These are phyloP conservation scores for Falco peregrinus DNA, from an alignment of 2,797 vertebrate genomes.

Conservation along the genomic window DNA sequence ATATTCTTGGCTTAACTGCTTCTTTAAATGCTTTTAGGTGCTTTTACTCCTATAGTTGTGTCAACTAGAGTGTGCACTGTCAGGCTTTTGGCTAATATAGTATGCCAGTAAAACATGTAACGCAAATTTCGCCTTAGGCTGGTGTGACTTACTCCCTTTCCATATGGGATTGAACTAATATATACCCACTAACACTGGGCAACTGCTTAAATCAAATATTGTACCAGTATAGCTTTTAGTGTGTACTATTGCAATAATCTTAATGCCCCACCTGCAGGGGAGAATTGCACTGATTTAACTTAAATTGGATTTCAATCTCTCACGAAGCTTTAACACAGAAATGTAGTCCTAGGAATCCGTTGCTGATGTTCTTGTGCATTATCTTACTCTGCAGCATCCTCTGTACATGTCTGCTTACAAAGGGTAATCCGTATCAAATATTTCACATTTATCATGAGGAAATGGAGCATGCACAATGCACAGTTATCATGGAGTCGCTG, in stretches of 20 bases:
- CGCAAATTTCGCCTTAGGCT: neutral
- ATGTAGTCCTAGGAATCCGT: neutral
- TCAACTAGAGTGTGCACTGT: neutral
- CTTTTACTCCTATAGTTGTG: neutral
- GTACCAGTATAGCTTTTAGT: neutral
- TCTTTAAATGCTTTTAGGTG: neutral
- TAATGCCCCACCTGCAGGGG: neutral
- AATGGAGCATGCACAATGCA: constrained; percentile 39
- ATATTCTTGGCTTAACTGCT: neutral
- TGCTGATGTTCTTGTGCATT: neutral
- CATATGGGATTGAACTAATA: neutral
- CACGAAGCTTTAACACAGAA: neutral
- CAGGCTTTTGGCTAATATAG: neutral
- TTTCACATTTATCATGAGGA: neutral
- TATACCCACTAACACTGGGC: neutral
- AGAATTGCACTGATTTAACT: neutral
- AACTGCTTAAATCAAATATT: neutral
- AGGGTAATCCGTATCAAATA: neutral
- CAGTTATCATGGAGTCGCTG: constrained; percentile 7
- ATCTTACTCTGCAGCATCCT: neutral
- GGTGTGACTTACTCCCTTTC: neutral
- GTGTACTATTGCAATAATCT: neutral
- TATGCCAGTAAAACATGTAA: neutral
- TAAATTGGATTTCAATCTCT: constrained; percentile 1
- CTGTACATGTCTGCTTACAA: neutral